Conservation (phyloP, 2,113 vertebrate genomes). For the Hyperoodon ampullatus region DNA sequence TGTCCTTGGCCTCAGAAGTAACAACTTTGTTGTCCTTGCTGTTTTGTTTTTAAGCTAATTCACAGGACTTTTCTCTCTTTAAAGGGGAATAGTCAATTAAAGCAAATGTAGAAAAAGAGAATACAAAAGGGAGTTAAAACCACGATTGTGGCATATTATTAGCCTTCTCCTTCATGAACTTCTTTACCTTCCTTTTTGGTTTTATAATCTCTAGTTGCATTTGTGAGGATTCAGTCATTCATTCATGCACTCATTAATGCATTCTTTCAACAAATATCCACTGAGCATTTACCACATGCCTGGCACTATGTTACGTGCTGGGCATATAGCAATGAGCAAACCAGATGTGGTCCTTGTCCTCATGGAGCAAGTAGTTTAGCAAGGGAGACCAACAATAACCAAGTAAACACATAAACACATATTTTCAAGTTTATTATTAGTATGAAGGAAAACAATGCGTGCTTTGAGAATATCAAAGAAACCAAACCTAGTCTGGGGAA, state of each 20-base stretch:
- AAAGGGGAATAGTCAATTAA: constrained; percentile 44
- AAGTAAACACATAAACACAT: background rate
- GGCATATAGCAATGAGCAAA: background rate
- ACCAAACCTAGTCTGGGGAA: background rate
- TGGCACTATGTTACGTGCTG: background rate
- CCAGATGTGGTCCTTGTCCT: background rate
- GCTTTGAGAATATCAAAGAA: background rate
- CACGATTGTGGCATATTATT: background rate
- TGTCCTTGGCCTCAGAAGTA: constrained; percentile 53
- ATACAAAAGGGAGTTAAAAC: constrained; percentile 28
- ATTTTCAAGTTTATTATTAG: constrained; percentile 43
- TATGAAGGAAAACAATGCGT: background rate
- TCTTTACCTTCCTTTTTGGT: constrained; percentile 4
- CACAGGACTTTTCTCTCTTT: constrained; percentile 2
- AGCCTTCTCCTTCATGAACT: constrained; percentile 20
- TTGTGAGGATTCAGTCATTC: background rate
- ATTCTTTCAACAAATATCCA: constrained; percentile 19
- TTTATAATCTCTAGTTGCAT: background rate
- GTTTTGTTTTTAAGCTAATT: constrained; percentile 52
- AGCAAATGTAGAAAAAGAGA: constrained; percentile 9
- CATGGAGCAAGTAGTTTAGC: background rate
- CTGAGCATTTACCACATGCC: background rate
- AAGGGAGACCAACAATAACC: background rate
- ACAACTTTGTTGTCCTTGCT: background rate
- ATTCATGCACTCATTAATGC: constrained; percentile 11